A percentile compares a stretch with the other conserved stretches of the same genome.
Evolutionary conservation across 2,113 vertebrate genomes (phyloP).

Genomic region (Climacteris rufus): DNA sequence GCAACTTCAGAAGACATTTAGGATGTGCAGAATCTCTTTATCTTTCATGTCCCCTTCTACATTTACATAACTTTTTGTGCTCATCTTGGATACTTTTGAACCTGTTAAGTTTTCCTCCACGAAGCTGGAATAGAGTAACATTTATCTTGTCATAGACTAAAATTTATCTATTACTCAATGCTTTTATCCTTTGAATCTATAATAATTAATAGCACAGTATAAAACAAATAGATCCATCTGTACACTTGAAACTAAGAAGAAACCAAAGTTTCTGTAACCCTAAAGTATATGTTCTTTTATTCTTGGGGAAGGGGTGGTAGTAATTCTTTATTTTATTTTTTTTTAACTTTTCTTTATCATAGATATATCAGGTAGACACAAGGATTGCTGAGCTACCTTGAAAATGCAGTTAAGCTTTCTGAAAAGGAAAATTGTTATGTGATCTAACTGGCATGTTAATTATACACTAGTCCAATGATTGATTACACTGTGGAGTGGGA

Average conservation of each 20-base stretch:
- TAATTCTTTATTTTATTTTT: neutral
- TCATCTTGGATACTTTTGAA: neutral
- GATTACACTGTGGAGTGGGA: slow-evolving; percentile 65
- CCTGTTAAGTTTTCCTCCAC: neutral
- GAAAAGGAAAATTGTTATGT: slow-evolving; percentile 46
- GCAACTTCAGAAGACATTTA: neutral
- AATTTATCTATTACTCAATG: neutral
- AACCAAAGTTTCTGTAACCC: neutral
- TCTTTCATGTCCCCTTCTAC: neutral
- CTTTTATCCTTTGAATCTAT: neutral
- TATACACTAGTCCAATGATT: slow-evolving; percentile 66
- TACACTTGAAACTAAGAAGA: neutral
- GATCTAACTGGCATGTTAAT: slow-evolving; percentile 59
- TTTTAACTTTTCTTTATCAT: neutral
- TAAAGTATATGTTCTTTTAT: neutral
- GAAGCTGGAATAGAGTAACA: neutral
- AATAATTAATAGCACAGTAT: neutral
- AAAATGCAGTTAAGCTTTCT: slow-evolving; percentile 30
- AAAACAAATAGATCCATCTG: neutral
- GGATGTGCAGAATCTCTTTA: neutral
- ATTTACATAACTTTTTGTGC: neutral
- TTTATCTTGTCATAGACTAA: neutral
- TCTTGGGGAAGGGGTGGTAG: rapidly evolving
- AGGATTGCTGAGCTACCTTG: neutral
- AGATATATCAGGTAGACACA: neutral